phyloP scores from a whole-genome alignment of 2,113 vertebrate species.

The Lagenorhynchus albirostris region DNA sequence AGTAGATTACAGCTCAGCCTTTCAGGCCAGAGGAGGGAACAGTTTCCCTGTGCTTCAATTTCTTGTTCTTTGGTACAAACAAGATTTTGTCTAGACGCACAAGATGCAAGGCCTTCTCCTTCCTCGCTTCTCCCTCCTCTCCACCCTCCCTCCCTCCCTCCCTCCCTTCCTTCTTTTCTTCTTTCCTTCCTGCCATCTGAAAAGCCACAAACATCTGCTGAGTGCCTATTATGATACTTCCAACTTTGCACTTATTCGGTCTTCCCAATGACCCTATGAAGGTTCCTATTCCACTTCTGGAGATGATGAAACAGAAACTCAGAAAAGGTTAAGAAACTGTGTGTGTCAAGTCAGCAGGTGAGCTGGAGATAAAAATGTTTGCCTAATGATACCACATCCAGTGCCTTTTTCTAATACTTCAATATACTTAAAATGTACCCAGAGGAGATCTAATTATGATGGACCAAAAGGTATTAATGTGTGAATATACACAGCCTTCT shows the following conservation, averaged over 20 bases:
- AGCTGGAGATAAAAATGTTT: not conserved
- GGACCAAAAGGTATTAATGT: too few species aligned
- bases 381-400: rapidly evolving
- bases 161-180: rapidly evolving
- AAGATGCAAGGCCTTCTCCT: not conserved
- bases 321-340: not conserved
- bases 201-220: not conserved
- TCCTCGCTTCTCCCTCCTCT: rapidly evolving
- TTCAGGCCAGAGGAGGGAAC: not conserved
- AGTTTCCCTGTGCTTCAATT: too few species aligned
- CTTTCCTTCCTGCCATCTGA: not conserved
- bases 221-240: not conserved
- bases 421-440: not conserved
- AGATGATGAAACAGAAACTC: not conserved
- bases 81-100: not conserved
- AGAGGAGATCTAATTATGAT: not conserved
- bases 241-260: not conserved
- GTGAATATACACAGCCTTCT: too few species aligned
- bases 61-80: not conserved
- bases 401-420: not conserved
- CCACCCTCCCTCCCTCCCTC: too few species aligned
- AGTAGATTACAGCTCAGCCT: not conserved
- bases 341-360: not conserved
- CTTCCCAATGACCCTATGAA: not conserved
- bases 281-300: not conserved